Conservation (phyloP, 2,888 invertebrate species). For the Polydrusus cervinus region DNA sequence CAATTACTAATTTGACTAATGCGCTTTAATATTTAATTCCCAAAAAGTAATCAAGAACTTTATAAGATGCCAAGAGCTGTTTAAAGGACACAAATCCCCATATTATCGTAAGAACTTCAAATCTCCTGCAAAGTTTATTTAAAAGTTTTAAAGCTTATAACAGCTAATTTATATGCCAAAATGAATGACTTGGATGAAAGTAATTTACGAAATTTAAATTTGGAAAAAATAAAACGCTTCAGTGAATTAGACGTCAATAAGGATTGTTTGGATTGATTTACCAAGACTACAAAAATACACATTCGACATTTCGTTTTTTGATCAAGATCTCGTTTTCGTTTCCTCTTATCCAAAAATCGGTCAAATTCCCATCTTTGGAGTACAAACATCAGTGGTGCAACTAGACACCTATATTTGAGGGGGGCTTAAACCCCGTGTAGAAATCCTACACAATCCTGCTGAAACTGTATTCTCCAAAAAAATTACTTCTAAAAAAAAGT, state of each 20-base stretch:
- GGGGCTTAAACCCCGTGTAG: too few relatives aligned
- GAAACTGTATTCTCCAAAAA: too few relatives aligned
- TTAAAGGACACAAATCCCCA: neutral
- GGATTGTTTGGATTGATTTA: neutral
- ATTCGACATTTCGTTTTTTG: too few relatives aligned
- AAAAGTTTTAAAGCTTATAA: constrained; percentile 9
- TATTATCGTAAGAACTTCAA: constrained; percentile 1
- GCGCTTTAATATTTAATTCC: neutral
- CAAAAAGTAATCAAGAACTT: constrained; percentile 3
- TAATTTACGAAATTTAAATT: constrained; percentile 1
- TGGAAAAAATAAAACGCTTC: neutral
- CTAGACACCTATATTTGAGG: too few relatives aligned
- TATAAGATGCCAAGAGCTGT: neutral
- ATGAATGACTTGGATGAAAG: neutral
- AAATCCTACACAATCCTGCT: too few relatives aligned
- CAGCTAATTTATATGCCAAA: constrained; percentile 1
- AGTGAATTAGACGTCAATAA: neutral
- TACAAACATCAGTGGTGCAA: too few relatives aligned
- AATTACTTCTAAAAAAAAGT: too few relatives aligned
- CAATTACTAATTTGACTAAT: neutral
- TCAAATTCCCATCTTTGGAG: too few relatives aligned
- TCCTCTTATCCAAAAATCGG: too few relatives aligned
- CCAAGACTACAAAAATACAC: too few relatives aligned
- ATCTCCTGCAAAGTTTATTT: neutral
- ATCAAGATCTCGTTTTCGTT: too few relatives aligned